Conservation (phyloP, 2,797 vertebrate species). For the Aselliscus stoliczkanus region DNA sequence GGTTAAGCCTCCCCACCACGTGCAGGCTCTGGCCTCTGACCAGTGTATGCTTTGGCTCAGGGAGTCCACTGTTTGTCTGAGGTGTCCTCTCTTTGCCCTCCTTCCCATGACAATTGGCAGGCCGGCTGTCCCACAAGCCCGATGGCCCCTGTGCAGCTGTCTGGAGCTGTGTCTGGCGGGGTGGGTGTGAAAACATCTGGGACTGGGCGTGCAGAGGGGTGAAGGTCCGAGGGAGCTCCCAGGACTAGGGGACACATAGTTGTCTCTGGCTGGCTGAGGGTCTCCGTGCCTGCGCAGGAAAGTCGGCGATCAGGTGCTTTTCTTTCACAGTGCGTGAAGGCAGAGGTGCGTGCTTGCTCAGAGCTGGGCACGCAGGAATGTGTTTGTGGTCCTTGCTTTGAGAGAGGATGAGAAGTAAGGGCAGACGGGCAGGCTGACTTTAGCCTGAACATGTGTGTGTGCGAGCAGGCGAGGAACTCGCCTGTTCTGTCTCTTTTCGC, state of each 20-base stretch:
- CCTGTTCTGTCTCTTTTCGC: neutral
- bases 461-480: fast-evolving
- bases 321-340: neutral
- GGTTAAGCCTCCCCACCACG: neutral
- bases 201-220: neutral
- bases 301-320: fast-evolving
- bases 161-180: conserved; percentile 42
- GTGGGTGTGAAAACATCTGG: conserved; percentile 54
- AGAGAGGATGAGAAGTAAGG: neutral
- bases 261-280: no score
- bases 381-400: neutral
- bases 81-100: conserved; percentile 16
- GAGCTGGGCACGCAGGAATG: neutral
- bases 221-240: neutral
- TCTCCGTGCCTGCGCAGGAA: fast-evolving
- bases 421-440: neutral
- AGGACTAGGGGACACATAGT: fast-evolving
- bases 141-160: conserved; percentile 43
- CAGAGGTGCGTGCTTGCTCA: neutral
- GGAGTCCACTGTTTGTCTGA: neutral
- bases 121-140: neutral
- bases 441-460: fast-evolving
- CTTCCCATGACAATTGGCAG: conserved; percentile 5
- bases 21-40: neutral
- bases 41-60: neutral